A percentile compares a stretch with the other conserved stretches of the same genome.
Conservation (phyloP, 2,797 vertebrate genomes). For the Melanotaenia parkinsoni region DNA sequence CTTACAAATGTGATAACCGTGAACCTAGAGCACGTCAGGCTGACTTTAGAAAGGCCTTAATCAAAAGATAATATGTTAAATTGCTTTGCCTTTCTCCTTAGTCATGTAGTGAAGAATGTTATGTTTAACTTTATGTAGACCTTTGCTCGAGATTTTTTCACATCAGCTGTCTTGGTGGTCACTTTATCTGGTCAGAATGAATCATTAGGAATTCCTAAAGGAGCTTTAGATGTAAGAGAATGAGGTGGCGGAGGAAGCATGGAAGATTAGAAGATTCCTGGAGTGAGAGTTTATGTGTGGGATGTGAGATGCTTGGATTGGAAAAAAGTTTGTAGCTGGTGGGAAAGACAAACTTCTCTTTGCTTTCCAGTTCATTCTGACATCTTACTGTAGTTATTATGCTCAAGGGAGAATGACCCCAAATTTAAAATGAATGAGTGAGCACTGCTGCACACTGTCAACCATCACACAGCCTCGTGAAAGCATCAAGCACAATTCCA, state of each 20-base stretch:
- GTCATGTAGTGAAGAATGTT: background rate
- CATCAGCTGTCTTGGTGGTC: slow-evolving; percentile 29
- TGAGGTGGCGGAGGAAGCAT: slow-evolving; percentile 8
- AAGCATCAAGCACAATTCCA: slow-evolving; percentile 18
- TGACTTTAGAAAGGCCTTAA: slow-evolving; percentile 26
- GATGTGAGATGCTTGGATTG: slow-evolving; percentile 51
- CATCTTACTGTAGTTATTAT: slow-evolving; percentile 17
- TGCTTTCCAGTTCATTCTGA: slow-evolving; percentile 33
- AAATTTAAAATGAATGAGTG: slow-evolving; percentile 35
- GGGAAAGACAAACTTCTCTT: slow-evolving; percentile 41
- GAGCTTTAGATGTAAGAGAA: slow-evolving; percentile 41
- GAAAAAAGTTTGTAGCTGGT: slow-evolving; percentile 34
- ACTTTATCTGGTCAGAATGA: slow-evolving; percentile 63
- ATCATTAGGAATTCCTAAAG: slow-evolving; percentile 49
- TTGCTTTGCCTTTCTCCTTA: background rate
- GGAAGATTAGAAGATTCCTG: slow-evolving; percentile 63
- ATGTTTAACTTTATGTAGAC: slow-evolving; percentile 9
- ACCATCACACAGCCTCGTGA: slow-evolving; percentile 39
- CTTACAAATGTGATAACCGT: slow-evolving; percentile 17
- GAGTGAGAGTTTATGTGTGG: slow-evolving; percentile 56
- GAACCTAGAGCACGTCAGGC: slow-evolving; percentile 2
- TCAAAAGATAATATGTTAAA: slow-evolving; percentile 14
- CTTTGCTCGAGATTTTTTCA: slow-evolving; percentile 18
- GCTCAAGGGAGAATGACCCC: slow-evolving; percentile 46
- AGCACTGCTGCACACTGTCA: slow-evolving; percentile 47